Evolutionary conservation across 2,888 invertebrate genomes (phyloP), one percentile per base, ranked within the genome.

Genomic region (Rhagium mordax): DNA sequence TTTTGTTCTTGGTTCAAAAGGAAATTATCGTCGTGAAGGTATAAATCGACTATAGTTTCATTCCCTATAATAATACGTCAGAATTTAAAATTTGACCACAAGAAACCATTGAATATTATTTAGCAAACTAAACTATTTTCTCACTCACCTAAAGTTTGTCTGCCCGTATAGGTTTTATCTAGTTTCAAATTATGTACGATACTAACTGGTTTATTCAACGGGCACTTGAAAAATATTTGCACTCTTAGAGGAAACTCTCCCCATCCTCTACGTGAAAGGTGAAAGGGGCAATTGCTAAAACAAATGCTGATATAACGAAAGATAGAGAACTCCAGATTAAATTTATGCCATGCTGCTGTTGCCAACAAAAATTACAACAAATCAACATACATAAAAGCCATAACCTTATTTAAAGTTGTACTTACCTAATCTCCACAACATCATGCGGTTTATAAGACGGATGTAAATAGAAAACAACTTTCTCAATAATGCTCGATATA

Each of bases 381-480:
- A n/a, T n/a, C n/a, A n/a, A n/a, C n/a, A n/a, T n/a, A n/a, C n/a
- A n/a, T n/a, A n/a, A n/a, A n/a, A n/a, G n/a, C n/a, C n/a, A n/a
- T n/a, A n/a, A n/a, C n/a, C n/a, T n/a, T n/a, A n/a, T n/a, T n/a
- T n/a, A n/a, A n/a, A n/a, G n/a, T n/a, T 10, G 10, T 33, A 57
- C 91, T 89, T 85, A 94, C 93, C 90, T 90, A 7, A 97, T 89
- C 85, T 95, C 94, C 6, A 97, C 93, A 21, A 94, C 90, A 85
- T 97, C 96, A 85, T 96, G 94, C 2, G 97, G 97, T 72, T 94
- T 92, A 88, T 96, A 97, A 21, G 95, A 96, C 20, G 94, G 93
- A 88, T 97, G 96, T 68, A 97, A 89, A 78, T 93, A 92, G 83
- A 96, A 96, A 74, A 93, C 90, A 70, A 96, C 94, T 87, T 93